phyloP scores from a whole-genome alignment of 2,888 invertebrate genomes.

The Phorcus lineatus region DNA sequence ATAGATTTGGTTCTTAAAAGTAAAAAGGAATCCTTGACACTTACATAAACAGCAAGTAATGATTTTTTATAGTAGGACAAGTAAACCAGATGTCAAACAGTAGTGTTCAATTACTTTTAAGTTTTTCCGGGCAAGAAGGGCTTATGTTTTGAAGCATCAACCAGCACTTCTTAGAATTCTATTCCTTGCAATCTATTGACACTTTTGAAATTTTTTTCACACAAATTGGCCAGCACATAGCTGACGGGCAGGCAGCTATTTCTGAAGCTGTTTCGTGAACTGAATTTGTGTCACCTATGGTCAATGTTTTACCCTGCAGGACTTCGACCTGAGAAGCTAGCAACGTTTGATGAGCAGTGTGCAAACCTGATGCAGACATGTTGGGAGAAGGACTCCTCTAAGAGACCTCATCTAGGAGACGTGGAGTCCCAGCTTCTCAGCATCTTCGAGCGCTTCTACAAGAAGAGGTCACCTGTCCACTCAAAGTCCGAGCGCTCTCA shows the following conservation, averaged over 20 bases:
- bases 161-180: no score
- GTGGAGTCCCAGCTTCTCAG: conserved; percentile 83
- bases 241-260: no score
- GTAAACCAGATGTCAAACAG: no score
- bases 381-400: conserved; percentile 86
- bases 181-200: no score
- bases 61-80: no score
- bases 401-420: conserved; percentile 86
- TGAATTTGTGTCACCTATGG: not conserved
- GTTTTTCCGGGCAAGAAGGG: no score
- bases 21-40: no score
- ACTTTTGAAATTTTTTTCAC: no score
- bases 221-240: no score
- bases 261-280: not conserved
- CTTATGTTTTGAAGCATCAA: no score
- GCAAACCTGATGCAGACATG: conserved; percentile 90
- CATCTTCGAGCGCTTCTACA: conserved; percentile 66
- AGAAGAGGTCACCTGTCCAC: conserved; percentile 7
- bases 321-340: conserved; percentile 86
- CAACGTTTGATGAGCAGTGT: conserved; percentile 85
- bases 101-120: no score
- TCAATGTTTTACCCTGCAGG: conserved; percentile 78
- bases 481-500: not conserved
- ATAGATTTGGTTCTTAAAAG: no score
- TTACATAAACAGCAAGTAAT: not conserved